Percentiles rank a stretch among this genome's conserved stretches.
phyloP scores from a whole-genome alignment of 2,797 vertebrate species.

The Myotis myotis region DNA sequence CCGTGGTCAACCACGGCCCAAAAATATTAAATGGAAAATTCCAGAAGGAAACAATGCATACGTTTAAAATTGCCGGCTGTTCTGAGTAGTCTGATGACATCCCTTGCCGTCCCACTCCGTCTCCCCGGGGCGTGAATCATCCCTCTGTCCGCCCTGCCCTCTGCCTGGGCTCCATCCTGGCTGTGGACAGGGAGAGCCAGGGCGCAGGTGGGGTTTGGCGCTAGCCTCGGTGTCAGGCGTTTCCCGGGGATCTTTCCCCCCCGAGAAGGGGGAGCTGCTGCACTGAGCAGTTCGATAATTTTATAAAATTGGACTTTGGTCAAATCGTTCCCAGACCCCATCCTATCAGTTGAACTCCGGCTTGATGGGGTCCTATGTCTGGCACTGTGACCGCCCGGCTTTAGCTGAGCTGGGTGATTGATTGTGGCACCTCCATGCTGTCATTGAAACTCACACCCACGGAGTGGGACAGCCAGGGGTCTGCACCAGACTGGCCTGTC shows the following conservation, averaged over 20 bases:
- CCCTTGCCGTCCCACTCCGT: rapidly evolving
- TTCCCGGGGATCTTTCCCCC: no score
- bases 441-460: background rate
- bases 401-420: background rate
- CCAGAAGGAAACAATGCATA: background rate
- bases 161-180: background rate
- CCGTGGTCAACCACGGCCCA: background rate
- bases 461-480: background rate
- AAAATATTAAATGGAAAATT: background rate
- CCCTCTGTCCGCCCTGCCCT: background rate
- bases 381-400: no score
- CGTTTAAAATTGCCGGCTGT: background rate
- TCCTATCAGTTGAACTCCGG: background rate
- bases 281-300: background rate
- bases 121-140: background rate
- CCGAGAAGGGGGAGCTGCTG: background rate
- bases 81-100: background rate
- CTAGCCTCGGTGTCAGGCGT: background rate
- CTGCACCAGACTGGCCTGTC: no score
- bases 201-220: rapidly evolving
- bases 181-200: no score
- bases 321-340: background rate
- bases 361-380: no score
- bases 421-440: no score
- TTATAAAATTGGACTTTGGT: background rate